phyloP scores from a whole-genome alignment of 2,888 invertebrate genomes.

The Sthenelais limicola region DNA sequence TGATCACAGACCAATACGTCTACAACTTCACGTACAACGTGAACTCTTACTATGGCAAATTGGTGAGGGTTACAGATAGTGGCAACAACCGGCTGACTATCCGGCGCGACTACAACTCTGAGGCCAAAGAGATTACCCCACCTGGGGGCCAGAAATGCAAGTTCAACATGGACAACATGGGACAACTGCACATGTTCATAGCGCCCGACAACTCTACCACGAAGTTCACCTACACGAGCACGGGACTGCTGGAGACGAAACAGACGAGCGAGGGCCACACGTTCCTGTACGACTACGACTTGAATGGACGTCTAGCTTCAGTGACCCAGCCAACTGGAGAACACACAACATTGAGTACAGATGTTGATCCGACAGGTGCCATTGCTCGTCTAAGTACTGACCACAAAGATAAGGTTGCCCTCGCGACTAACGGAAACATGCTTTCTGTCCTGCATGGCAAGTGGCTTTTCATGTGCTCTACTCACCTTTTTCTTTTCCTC shows the following conservation, averaged over 20 bases:
- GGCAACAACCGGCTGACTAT: constrained; percentile 88
- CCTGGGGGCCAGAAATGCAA: constrained; percentile 63
- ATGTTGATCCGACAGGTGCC: constrained; percentile 60
- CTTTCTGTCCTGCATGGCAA: constrained; percentile 72
- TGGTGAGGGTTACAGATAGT: constrained; percentile 94
- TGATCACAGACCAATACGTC: constrained; percentile 94
- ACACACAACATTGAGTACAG: constrained; percentile 78
- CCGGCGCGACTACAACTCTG: constrained; percentile 83
- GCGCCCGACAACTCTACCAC: constrained; percentile 95
- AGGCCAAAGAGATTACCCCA: constrained; percentile 83
- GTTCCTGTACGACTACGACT: constrained; percentile 89
- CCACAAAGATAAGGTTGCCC: constrained; percentile 68
- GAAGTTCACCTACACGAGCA: constrained; percentile 91
- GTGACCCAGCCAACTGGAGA: constrained; percentile 94
- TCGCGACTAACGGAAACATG: constrained; percentile 72
- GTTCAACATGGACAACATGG: constrained; percentile 91
- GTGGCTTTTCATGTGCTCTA: constrained; percentile 50
- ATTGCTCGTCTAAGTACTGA: constrained; percentile 71
- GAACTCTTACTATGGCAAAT: constrained; percentile 94
- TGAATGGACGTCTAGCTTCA: constrained; percentile 87
- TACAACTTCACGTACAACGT: constrained; percentile 97
- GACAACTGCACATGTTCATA: constrained; percentile 87
- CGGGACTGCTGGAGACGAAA: constrained; percentile 82
- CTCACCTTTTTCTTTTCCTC: constrained; percentile 34
- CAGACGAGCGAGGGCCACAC: constrained; percentile 71